These are phyloP conservation scores for Eurypyga helias DNA, from an alignment of 2,113 vertebrate species.

Conservation along the genomic window DNA sequence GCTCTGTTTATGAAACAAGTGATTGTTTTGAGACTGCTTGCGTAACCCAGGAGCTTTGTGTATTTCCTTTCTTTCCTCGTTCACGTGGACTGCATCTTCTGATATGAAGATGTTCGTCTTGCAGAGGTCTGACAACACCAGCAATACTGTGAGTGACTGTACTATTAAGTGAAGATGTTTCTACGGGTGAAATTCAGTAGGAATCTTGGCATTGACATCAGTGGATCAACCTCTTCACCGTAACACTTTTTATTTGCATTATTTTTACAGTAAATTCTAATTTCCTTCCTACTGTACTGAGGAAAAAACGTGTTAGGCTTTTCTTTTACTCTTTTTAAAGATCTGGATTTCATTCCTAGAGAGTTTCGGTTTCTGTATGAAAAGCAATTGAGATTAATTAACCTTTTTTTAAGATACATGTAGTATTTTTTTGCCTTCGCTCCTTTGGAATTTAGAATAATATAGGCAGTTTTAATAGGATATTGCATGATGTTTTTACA, in stretches of 20 bases:
- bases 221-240: neutral
- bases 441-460: neutral
- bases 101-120: constrained; percentile 32
- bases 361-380: neutral
- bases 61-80: neutral
- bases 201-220: neutral
- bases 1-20: neutral
- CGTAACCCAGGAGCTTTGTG: neutral
- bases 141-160: neutral
- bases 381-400: neutral
- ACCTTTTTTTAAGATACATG: neutral
- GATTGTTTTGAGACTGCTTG: constrained; percentile 16
- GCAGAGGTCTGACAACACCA: neutral
- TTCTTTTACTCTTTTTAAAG: neutral
- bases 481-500: neutral
- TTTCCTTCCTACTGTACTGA: neutral
- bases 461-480: neutral
- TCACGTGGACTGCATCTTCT: neutral
- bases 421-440: neutral
- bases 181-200: neutral
- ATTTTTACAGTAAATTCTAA: neutral
- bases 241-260: neutral
- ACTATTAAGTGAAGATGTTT: neutral
- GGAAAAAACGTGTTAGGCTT: neutral
- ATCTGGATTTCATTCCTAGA: neutral